A percentile compares a stretch with the other conserved stretches of the same genome.
Conservation (phyloP, 1,140 invertebrate species). For the Hirudo medicinalis region DNA sequence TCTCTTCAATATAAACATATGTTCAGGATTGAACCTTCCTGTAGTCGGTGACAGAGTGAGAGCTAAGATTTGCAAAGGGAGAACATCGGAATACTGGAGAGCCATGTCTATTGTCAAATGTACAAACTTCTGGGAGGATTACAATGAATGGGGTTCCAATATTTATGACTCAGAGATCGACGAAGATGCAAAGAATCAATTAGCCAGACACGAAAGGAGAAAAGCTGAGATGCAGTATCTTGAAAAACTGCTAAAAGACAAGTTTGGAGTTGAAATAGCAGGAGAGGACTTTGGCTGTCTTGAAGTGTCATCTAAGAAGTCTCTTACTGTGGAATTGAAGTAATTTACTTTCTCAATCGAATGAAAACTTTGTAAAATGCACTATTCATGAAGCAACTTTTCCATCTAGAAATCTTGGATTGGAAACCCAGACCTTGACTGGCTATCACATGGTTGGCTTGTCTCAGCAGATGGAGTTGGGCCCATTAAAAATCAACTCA, state of each 20-base stretch:
- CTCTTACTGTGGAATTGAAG: conserved; percentile 1
- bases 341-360: background rate
- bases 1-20: background rate
- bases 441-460: conserved; percentile 23
- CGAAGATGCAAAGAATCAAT: conserved; percentile 5
- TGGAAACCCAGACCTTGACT: conserved; percentile 19
- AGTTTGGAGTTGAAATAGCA: conserved; percentile 6
- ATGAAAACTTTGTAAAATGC: conserved; percentile 1
- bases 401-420: conserved; percentile 21
- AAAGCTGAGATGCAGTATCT: background rate
- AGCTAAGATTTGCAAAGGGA: background rate
- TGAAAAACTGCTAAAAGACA: conserved; percentile 5
- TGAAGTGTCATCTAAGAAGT: background rate
- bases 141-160: background rate
- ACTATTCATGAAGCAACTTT: background rate
- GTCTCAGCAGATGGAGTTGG: conserved; percentile 21
- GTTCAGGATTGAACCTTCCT: background rate
- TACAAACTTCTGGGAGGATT: conserved; percentile 5
- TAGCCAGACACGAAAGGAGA: conserved; percentile 3
- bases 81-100: background rate
- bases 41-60: background rate
- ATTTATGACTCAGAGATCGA: background rate
- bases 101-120: background rate
- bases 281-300: background rate
- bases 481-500: conserved; percentile 18